Evolutionary conservation across 2,888 invertebrate genomes (phyloP), one percentile per base, ranked within the genome.

Genomic region (Gymnocheta viridis): DNA sequence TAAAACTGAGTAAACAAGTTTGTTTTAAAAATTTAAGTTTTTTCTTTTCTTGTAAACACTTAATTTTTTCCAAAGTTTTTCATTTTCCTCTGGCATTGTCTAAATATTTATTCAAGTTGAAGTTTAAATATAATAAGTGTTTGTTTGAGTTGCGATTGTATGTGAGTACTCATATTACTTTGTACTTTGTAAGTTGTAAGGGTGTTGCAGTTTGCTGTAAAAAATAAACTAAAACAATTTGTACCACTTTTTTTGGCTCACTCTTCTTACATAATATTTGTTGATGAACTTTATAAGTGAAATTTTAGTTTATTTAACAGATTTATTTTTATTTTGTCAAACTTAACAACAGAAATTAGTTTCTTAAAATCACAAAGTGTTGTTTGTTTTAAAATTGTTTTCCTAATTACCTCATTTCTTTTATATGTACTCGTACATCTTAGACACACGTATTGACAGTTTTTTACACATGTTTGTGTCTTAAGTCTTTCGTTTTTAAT

Each of bases 31-130:
- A 7, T 32, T 64, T 3, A 44, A 14, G 35, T 32, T 41, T 35
- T 38, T 17, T 14, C 58, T 70, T 58, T 51, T 54, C 54, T 51
- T 29, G 35, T 29, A 22, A 27, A 22, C 41, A 44, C 12, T 32
- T 12, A 27, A 9, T 17, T 54, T 35, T 79, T 29, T 69, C 2
- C 38, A 17, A 38, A 35, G 56, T 58, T 58, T 49, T 54, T 35
- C 6, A 38, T 51, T 74, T 78, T 72, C 29, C 35, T 67, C 9
- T 41, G 54, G 73, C 66, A 84, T 80, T 83, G 77, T 80, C 77
- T 62, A 72, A 84, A 84, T 84, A 80, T 84, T 84, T 84, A 72
- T 72, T 80, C 80, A 80, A 84, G 80, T 84, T 84, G 70, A 84
- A 84, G 83, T 84, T 84, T 84, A 84, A 80, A 76, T 60, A 77